Evolutionary conservation across 2,888 invertebrate species (phyloP).

Genomic region (Bugulina stolonifera): DNA sequence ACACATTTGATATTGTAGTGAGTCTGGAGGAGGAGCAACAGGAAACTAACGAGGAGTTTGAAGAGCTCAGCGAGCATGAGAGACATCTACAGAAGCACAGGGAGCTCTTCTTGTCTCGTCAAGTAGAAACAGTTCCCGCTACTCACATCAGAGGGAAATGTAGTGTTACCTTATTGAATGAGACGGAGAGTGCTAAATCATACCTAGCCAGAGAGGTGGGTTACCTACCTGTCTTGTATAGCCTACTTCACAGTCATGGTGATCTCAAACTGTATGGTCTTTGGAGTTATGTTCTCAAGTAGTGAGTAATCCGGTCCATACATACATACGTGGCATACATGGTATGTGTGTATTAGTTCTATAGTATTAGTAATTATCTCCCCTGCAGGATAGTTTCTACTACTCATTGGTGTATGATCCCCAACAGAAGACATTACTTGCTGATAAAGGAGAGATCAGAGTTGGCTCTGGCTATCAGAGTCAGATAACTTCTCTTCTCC

Average conservation of each 20-base stretch:
- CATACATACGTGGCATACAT: too few species aligned
- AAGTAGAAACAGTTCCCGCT: slow-evolving; percentile 92
- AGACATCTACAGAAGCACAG: slow-evolving; percentile 94
- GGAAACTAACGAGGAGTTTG: slow-evolving; percentile 16
- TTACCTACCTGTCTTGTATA: too few species aligned
- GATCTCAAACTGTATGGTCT: too few species aligned
- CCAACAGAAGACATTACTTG: slow-evolving; percentile 93
- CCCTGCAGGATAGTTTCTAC: slow-evolving; percentile 90
- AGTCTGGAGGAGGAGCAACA: slow-evolving; percentile 30
- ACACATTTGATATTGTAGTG: too few species aligned
- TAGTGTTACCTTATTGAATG: slow-evolving; percentile 95
- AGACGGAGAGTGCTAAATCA: slow-evolving; percentile 91
- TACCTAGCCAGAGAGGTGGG: slow-evolving; percentile 92
- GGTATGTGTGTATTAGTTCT: too few species aligned
- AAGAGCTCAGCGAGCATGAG: slow-evolving; percentile 65
- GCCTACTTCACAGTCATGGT: too few species aligned
- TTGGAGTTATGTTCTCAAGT: too few species aligned
- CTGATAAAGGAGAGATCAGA: slow-evolving; percentile 90
- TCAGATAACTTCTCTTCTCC: slow-evolving; percentile 70
- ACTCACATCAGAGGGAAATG: slow-evolving; percentile 99
- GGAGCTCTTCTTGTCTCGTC: slow-evolving; percentile 91
- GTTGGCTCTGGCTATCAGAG: slow-evolving; percentile 94
- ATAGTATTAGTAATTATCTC: slow-evolving; percentile 23
- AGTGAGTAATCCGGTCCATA: too few species aligned
- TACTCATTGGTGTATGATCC: slow-evolving; percentile 99